Base-by-base conservation (phyloP, 2,888 invertebrate species). In the Apotomis betuletana region DNA sequence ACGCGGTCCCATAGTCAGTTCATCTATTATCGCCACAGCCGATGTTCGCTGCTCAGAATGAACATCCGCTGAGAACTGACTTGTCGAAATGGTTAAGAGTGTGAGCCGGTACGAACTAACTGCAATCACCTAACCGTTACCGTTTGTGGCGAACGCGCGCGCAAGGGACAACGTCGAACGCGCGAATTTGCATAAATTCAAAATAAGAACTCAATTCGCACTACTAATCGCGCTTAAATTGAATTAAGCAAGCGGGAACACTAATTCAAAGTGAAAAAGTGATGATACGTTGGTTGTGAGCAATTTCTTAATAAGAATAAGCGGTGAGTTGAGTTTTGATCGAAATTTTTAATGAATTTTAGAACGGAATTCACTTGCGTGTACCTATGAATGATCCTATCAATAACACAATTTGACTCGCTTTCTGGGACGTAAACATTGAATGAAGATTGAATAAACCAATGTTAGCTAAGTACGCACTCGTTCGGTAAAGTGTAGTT, bases 51-150 rank as follows among this genome's bases (percentile, higher is more conserved):
- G 77, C 79, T 75, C 62, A 70, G 72, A 80, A 81, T 83, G 81
- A 82, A 86, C 86, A 90, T 90, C 90, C 88, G 86, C 82, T 78
- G 78, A 67, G 77, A 82, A 79, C 79, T 78, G 84, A 84, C 85
- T 86, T 85, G 88, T 85, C 84, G 84, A 88, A 88, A 88, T 88
- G 83, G 88, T 89, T 90, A 90, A 88, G 88, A 90, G 84, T 84
- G 83, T 81, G 78, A 87, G 87, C 85, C 84, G 81, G 85, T 84
- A 80, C 82, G 80, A 87, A 85, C 84, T 80, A 82, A 86, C 84
- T 83, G 86, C 91, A 92, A 91, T 91, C 90, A 85, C 82, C 85
- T 81, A 82, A 83, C 83, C 75, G 88, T 85, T 81, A 83, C 83
- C 87, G 87, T 81, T 83, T 78, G 86, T 79, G 81, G 74, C 87